phyloP scores from a whole-genome alignment of 2,113 vertebrate species.

The Desmodus rotundus region DNA sequence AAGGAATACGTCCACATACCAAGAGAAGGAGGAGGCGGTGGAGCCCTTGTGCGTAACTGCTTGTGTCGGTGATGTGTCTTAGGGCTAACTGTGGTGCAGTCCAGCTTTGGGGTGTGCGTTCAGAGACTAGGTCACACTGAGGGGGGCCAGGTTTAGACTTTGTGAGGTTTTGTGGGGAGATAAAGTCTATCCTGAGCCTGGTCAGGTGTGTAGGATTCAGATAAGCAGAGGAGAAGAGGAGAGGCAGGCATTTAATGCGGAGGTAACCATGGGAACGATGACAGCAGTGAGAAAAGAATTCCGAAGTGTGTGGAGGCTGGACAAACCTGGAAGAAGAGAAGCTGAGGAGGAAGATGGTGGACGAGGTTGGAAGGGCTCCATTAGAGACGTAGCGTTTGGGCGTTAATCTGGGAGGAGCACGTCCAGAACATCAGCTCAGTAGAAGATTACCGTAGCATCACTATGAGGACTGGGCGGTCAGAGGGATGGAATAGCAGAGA shows the following conservation, averaged over 20 bases:
- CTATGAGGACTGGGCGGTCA: neutral
- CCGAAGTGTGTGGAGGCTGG: neutral
- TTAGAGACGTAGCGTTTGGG: neutral
- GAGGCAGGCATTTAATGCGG: neutral
- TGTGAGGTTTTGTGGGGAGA: neutral
- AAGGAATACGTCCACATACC: neutral
- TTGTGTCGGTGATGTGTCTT: neutral
- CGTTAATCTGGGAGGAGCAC: neutral
- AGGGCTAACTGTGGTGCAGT: neutral
- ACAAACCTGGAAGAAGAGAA: neutral
- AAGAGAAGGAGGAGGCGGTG: neutral
- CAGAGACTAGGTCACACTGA: neutral
- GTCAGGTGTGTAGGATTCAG: slow-evolving; percentile 15
- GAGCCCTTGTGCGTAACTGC: neutral
- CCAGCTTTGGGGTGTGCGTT: neutral
- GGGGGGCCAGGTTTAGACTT: neutral
- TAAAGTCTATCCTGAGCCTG: neutral
- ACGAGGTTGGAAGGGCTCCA: neutral
- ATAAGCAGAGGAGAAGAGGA: neutral
- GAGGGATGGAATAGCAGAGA: neutral
- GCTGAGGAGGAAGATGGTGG: neutral
- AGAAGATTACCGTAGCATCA: neutral
- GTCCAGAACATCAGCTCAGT: neutral
- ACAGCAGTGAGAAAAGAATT: neutral
- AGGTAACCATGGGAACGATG: slow-evolving; percentile 24